Percentiles rank a stretch among this genome's conserved stretches.
Evolutionary conservation across 2,797 vertebrate genomes (phyloP).

Genomic region (Borostomias antarcticus): DNA sequence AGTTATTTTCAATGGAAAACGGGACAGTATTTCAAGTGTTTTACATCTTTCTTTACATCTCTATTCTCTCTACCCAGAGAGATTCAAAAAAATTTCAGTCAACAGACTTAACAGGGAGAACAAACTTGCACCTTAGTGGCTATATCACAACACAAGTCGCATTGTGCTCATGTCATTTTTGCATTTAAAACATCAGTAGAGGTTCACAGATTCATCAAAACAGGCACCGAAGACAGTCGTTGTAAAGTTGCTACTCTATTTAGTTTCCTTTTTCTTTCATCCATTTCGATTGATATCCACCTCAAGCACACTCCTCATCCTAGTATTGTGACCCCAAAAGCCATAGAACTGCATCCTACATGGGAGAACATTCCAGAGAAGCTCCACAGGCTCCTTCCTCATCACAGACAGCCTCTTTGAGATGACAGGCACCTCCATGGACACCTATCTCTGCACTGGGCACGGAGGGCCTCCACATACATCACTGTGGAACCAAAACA

Average conservation of each 20-base stretch:
- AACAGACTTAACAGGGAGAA: constrained; percentile 14
- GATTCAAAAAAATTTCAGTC: constrained; percentile 26
- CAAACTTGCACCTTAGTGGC: constrained; percentile 37
- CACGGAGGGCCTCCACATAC: constrained; percentile 22
- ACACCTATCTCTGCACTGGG: constrained; percentile 17
- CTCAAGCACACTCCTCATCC: background rate
- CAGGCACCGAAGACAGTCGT: background rate
- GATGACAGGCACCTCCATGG: constrained; percentile 16
- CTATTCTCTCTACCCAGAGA: constrained; percentile 45
- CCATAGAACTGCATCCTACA: constrained; percentile 9
- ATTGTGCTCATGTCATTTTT: constrained; percentile 14
- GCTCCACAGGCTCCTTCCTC: constrained; percentile 2
- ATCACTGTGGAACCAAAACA: constrained; percentile 32
- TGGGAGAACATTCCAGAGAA: constrained; percentile 14
- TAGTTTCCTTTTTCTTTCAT: background rate
- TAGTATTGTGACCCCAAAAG: background rate
- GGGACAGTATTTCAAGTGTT: constrained; percentile 35
- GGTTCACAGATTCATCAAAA: constrained; percentile 1
- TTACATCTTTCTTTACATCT: constrained; percentile 36
- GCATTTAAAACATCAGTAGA: constrained; percentile 43
- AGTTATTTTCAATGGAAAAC: constrained; percentile 9
- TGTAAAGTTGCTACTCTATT: background rate
- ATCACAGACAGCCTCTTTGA: constrained; percentile 20
- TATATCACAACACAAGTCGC: constrained; percentile 28
- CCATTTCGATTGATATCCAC: background rate